phyloP scores from a whole-genome alignment of 92 coral and sea anemone genomes.

The Galaxea fascicularis region DNA sequence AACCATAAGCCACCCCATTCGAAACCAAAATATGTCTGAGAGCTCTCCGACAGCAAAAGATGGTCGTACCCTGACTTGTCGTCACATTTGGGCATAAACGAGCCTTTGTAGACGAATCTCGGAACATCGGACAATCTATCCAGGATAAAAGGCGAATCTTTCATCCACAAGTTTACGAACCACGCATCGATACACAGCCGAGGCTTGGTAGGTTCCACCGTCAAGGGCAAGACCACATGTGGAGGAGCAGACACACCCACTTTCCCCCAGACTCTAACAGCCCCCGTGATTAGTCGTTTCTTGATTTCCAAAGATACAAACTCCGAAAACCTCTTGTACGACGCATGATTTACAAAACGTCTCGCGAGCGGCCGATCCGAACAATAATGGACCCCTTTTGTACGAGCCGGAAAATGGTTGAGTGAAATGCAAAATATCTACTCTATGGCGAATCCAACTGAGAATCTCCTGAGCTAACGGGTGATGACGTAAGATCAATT shows the following conservation, averaged over 20 bases:
- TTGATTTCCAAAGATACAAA: too few relatives aligned
- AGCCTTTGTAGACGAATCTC: conserved; percentile 28
- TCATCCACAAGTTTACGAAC: conserved; percentile 53
- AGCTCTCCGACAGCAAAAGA: too few relatives aligned
- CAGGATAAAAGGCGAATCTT: conserved; percentile 41
- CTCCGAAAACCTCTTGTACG: conserved; percentile 20
- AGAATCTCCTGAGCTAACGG: too few relatives aligned
- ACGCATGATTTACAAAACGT: conserved; percentile 21
- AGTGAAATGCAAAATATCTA: too few relatives aligned
- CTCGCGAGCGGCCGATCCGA: conserved; percentile 24
- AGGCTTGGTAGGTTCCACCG: conserved; percentile 66
- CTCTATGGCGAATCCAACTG: too few relatives aligned
- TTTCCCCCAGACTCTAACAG: conserved; percentile 36
- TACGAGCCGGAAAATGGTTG: conserved; percentile 8
- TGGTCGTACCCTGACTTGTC: too few relatives aligned
- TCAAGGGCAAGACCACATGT: conserved; percentile 38
- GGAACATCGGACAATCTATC: conserved; percentile 40
- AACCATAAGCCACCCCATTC: too few relatives aligned
- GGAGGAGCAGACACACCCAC: conserved; percentile 39
- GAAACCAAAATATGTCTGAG: too few relatives aligned
- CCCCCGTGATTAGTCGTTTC: conserved; percentile 21
- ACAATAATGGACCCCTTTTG: conserved; percentile 18
- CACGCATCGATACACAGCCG: conserved; percentile 48
- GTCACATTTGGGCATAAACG: conserved; percentile 36
- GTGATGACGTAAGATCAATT: too few relatives aligned